These are phyloP conservation scores for Myiothlypis coronata DNA, from an alignment of 2,797 vertebrate genomes.

Conservation along the genomic window DNA sequence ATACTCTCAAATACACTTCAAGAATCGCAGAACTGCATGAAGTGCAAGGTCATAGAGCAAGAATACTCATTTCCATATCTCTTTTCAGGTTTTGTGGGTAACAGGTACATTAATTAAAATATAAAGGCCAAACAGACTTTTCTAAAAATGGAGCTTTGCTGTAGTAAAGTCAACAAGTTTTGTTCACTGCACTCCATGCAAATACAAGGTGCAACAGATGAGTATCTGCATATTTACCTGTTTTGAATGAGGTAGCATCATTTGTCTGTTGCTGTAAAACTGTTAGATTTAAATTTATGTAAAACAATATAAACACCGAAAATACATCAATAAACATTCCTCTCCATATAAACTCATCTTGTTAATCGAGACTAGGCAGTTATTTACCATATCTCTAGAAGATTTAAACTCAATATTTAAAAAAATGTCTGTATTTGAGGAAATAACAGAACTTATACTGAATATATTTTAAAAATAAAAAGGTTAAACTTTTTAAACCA, in stretches of 20 bases:
- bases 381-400: background rate
- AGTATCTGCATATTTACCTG: background rate
- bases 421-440: background rate
- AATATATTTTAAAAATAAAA: background rate
- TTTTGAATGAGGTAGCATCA: background rate
- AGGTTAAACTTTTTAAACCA: background rate
- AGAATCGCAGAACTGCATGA: background rate
- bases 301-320: background rate
- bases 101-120: background rate
- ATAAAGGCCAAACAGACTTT: background rate
- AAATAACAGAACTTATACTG: background rate
- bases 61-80: background rate
- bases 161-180: background rate
- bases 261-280: background rate
- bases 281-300: background rate
- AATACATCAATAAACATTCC: background rate
- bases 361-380: background rate
- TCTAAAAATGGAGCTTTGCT: background rate
- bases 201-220: background rate
- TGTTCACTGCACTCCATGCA: background rate
- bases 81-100: background rate
- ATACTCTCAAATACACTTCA: background rate
- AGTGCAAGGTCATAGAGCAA: background rate
- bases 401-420: background rate
- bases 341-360: background rate